phyloP scores from a whole-genome alignment of 2,797 vertebrate species.

The Leptoclinus maculatus region DNA sequence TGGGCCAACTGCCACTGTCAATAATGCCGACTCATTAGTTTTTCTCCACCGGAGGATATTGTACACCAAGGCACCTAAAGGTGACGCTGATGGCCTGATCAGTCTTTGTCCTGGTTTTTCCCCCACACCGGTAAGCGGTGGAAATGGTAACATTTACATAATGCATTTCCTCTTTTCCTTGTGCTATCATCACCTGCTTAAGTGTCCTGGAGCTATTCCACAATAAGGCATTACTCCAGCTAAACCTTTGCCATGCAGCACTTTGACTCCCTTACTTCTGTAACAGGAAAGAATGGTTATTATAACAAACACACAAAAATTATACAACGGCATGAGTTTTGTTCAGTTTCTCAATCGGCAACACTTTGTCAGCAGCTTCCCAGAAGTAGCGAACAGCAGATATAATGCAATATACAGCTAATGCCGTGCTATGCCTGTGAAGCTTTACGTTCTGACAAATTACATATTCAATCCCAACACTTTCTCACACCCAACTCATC shows the following conservation, averaged over 20 bases:
- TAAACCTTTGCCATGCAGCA: slow-evolving; percentile 1
- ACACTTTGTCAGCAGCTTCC: not conserved
- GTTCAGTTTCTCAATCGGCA: not conserved
- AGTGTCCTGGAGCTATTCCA: slow-evolving; percentile 6
- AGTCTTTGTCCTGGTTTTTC: slow-evolving; percentile 21
- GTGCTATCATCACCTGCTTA: slow-evolving; percentile 21
- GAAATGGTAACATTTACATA: slow-evolving; percentile 45
- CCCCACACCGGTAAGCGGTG: not conserved
- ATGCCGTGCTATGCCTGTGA: not conserved
- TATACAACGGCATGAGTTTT: not conserved
- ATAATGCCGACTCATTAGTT: slow-evolving; percentile 62
- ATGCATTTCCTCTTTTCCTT: slow-evolving; percentile 27
- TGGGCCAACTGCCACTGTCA: slow-evolving; percentile 35
- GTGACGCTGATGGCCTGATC: slow-evolving; percentile 35
- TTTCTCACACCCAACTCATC: not conserved
- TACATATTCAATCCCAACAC: not conserved
- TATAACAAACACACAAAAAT: not conserved
- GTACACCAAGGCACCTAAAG: slow-evolving; percentile 39
- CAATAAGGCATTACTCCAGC: slow-evolving; percentile 17
- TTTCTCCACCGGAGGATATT: slow-evolving; percentile 43
- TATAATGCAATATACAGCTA: too few relatives aligned
- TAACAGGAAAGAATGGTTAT: not conserved
- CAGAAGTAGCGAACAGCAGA: not conserved
- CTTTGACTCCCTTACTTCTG: not conserved
- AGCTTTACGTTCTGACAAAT: not conserved